Base-by-base conservation (phyloP, 2,113 vertebrate species). In the Sturnus vulgaris region DNA sequence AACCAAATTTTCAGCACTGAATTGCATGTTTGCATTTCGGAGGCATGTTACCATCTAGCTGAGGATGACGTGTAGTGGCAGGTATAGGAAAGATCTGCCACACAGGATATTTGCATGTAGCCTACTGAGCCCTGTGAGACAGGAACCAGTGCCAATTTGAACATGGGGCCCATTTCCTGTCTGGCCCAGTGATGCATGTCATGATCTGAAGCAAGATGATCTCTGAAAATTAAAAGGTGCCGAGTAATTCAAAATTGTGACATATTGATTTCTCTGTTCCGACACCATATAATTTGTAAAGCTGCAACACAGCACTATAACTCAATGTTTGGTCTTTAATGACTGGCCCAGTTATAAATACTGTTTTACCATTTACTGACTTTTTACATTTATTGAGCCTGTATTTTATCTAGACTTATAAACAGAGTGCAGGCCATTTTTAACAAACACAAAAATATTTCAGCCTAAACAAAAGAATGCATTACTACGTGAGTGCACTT, bases 201-300 rank as follows among this genome's bases (percentile, higher is more conserved):
- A 86, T 50, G 55, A 71, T 88, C 56, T 90, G 68, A 88, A 90
- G 71, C 44, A 73, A 93, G 76, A 88, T 92, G 69, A 80, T 94
- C 30, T 88, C 66, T 78, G 76, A 72, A 92, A 93, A 88, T 95
- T 81, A 88, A 92, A 94, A 84, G 53, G 10, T 86, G 52, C 22
- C 4, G 6, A 81, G 47, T 65, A 85, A 68, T 86, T 93, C 25
- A 78, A 37, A 90, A 73, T 49, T 79, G 70, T 90, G 84, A 80
- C 57, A 40, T 44, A 64, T 19, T n/a, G 82, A 94, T 95, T 93
- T 91, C 46, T 92, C 84, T 73, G 66, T 70, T 93, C 82, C 77
- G 52, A 77, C 50, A 70, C 24, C 2, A 2, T 40, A 31, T 80
- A 19, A 1, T 70, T 69, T 13, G 4, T 72, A 76, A 90, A 88